Conservation (phyloP, 2,113 vertebrate species). For the Asarcornis scutulata region DNA sequence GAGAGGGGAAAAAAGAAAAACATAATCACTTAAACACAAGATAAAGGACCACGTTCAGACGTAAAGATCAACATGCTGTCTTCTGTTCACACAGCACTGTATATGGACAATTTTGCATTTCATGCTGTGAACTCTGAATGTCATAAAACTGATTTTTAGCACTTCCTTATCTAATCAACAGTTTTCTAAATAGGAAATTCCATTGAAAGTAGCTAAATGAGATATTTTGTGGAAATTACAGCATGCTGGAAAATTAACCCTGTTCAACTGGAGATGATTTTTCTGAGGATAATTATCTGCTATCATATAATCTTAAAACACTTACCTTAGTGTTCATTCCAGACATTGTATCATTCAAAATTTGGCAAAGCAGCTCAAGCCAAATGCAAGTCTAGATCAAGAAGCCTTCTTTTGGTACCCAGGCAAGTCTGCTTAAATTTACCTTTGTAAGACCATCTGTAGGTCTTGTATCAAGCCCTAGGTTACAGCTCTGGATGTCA, state of each 20-base stretch:
- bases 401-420: not conserved
- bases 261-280: not conserved
- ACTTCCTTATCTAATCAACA: not conserved
- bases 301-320: not conserved
- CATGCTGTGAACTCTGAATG: not conserved
- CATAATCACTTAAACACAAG: not conserved
- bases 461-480: not conserved
- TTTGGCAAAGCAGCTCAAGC: not conserved
- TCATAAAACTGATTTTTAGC: not conserved
- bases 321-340: not conserved
- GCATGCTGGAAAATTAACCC: not conserved
- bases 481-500: not conserved
- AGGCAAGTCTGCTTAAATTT: not conserved
- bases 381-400: not conserved
- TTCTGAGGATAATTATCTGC: not conserved
- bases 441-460: accelerated
- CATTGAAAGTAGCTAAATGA: not conserved
- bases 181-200: not conserved
- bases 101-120: not conserved
- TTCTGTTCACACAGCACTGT: not conserved
- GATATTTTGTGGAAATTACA: not conserved
- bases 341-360: not conserved
- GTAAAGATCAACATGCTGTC: not conserved
- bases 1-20: not conserved
- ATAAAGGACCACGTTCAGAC: not conserved